Evolutionary conservation across 2,113 vertebrate genomes (phyloP), one percentile per base, ranked within the genome.

Genomic region (Phrynocephalus versicolor): DNA sequence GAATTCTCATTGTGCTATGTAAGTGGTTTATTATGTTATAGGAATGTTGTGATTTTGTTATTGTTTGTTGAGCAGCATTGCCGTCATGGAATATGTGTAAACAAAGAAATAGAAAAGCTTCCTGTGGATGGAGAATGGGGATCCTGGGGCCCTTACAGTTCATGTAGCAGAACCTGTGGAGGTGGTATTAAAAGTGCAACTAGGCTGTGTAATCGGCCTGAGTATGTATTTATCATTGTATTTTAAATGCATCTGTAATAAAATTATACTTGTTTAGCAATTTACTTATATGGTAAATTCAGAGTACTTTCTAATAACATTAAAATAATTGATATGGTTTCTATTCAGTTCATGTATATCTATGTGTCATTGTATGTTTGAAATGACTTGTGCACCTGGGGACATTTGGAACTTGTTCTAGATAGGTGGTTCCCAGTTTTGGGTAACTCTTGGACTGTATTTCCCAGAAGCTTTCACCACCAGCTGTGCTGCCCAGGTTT

Each of bases 91-190:
- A 96, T 98, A 84, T 99, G 98, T 91, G 96, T 99, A 85, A 98
- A 96, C 93, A 98, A 96, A 92, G 97, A 98, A 91, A 93, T 97
- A 94, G 97, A 99, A 92, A 88, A 90, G 14, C 96, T 95, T 90
- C 96, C 97, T n/a, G 96, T 99, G 51, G 97, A 99, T 83, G 98
- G 98, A 85, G 97, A 98, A 79, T 99, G 98, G 98, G 98, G 98
- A 81, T 94, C 96, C 0, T 99, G 98, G 98, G 98, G 97, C 35
- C 97, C 97, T 23, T 99, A 98, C 78, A 98, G 95, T 76, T 95
- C 93, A 2, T 99, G 98, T 91, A 99, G 98, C 84, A 97, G 98
- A 90, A 97, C 97, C 55, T 99, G 98, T 94, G 98, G 98, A 82
- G 98, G 98, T 91, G 98, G 98, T 91, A 98, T 99, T 85, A 97